phyloP scores from a whole-genome alignment of 2,113 vertebrate species.

The Crotalus helleri region DNA sequence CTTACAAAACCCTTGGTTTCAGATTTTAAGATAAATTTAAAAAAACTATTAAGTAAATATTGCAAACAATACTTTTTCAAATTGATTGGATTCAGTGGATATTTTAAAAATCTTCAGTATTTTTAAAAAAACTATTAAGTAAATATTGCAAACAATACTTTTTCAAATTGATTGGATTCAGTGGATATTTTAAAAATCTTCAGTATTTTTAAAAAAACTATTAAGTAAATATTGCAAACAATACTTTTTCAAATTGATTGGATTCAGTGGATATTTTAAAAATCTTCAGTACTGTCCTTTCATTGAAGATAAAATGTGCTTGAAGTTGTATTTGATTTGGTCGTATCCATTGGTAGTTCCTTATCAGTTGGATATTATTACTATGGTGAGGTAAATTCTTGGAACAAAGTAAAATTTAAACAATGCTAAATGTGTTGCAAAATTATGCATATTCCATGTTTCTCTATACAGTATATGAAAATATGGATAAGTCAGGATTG shows the following conservation, averaged over 20 bases:
- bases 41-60: neutral
- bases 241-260: neutral
- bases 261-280: neutral
- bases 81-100: neutral
- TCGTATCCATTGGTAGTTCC: neutral
- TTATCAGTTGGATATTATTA: neutral
- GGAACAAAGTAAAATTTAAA: neutral
- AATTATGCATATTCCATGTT: neutral
- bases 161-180: neutral
- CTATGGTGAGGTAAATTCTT: neutral
- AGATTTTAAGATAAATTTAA: neutral
- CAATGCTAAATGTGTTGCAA: neutral
- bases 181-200: neutral
- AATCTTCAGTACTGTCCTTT: neutral
- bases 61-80: neutral
- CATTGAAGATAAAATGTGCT: neutral
- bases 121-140: neutral
- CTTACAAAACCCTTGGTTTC: neutral
- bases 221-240: neutral
- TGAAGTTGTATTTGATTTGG: neutral
- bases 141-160: neutral
- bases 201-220: neutral
- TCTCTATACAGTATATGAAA: neutral
- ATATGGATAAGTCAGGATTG: neutral
- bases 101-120: neutral